phyloP scores from a whole-genome alignment of 2,113 vertebrate genomes.

The Ptilonorhynchus violaceus region DNA sequence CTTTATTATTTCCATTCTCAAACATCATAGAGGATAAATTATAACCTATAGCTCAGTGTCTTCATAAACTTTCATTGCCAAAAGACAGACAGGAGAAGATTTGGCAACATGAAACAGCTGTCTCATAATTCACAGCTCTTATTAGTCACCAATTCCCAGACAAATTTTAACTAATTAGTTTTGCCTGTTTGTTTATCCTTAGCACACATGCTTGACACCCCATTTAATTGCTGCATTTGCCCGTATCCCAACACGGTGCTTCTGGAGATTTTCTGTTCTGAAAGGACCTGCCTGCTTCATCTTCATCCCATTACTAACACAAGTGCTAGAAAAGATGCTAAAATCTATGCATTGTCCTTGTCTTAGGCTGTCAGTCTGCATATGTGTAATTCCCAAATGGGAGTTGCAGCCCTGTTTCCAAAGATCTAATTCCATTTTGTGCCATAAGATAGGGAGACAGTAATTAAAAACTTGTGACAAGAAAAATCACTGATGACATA shows the following conservation, averaged over 20 bases:
- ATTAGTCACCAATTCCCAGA: neutral
- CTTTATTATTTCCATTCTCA: neutral
- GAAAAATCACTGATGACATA: neutral
- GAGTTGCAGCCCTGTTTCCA: neutral
- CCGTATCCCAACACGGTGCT: neutral
- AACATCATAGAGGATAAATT: fast-evolving
- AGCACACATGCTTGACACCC: neutral
- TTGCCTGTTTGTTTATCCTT: constrained; percentile 24
- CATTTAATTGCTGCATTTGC: constrained; percentile 11
- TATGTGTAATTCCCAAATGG: neutral
- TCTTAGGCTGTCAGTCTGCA: neutral
- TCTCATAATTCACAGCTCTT: neutral
- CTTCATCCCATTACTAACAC: neutral
- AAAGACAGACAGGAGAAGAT: neutral
- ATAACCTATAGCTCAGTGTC: neutral
- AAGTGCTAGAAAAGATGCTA: neutral
- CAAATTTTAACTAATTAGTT: constrained; percentile 30
- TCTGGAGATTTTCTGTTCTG: neutral
- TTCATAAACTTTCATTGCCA: neutral
- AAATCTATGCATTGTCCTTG: neutral
- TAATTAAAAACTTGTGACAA: constrained; percentile 29
- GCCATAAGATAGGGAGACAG: neutral
- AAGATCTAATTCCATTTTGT: neutral
- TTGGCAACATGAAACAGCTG: neutral
- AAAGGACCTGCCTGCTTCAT: neutral